Base-by-base conservation (phyloP, 2,113 vertebrate genomes). In the Microcebus jonahi region DNA sequence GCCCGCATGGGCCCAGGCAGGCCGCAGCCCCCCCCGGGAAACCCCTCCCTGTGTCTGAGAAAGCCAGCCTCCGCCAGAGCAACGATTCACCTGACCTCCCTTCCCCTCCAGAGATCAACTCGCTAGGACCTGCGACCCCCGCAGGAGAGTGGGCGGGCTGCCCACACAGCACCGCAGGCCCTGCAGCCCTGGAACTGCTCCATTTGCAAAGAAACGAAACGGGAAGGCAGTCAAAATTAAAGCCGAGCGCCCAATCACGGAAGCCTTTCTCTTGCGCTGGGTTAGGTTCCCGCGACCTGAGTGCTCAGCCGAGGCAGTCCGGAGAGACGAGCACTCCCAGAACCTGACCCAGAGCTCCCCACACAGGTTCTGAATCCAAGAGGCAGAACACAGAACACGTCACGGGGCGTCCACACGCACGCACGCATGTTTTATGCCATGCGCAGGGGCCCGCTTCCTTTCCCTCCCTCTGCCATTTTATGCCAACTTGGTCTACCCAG, bases 331-430 rank as follows among this genome's bases (percentile, higher is more conserved):
- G 11, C 1, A 20, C 45, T 79, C 21, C 1, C 0, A 61, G 31
- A 87, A 2, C 65, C 31, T 13, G 25, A 88, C 8, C 21, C 63
- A 6, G n/a, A 23, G 4, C 57, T 17, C 63, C 81, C 39, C 92
- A 77, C 20, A 59, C 45, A 71, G 87, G 21, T 67, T 95, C 29
- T 42, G 95, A 96, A 48, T 97, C 75, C 93, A 90, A 95, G 25
- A 88, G 48, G 67, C 45, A 87, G 61, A 3, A n/a, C 13, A 85
- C 42, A 92, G 59, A 39, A 6, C 12, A 23, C 0, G 5, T 29
- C 75, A 6, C 20, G 0, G 6, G 18, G 18, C 4, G 8, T 48
- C 48, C 53, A 39, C 14, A 6, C 0, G 18, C 6, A 6, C 0
- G 8, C 21, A 71, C 5, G 18, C 11, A 3, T 12, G 36, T 21